Evolutionary conservation across 2,888 invertebrate genomes (phyloP).

Genomic region (Pteria penguin): DNA sequence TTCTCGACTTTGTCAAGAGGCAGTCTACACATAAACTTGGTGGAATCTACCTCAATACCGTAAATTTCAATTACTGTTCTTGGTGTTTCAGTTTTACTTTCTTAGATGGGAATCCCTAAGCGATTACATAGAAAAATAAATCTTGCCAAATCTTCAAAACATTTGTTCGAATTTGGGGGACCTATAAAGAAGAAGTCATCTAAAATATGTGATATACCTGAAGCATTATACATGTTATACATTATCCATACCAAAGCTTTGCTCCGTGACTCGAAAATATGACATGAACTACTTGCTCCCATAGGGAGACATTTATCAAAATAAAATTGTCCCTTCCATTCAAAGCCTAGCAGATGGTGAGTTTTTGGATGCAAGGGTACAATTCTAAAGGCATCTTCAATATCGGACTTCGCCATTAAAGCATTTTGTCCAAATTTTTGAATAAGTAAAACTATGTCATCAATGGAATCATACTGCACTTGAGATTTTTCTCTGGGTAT

Average conservation of each 20-base stretch:
- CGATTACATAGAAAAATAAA: constrained; percentile 10
- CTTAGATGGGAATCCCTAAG: constrained; percentile 2
- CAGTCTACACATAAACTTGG: background rate
- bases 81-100: background rate
- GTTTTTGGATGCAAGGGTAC: background rate
- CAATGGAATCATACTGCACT: background rate
- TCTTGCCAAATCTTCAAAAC: background rate
- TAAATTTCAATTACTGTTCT: constrained; percentile 19
- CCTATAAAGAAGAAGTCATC: background rate
- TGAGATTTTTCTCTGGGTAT: background rate
- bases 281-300: background rate
- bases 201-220: background rate
- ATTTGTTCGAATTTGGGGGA: background rate
- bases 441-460: background rate
- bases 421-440: background rate
- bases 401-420: background rate
- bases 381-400: background rate
- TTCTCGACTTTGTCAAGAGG: constrained; percentile 23
- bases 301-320: background rate
- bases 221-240: background rate
- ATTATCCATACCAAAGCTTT: background rate
- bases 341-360: background rate
- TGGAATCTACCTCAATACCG: constrained; percentile 29
- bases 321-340: background rate
- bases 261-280: background rate